Conservation (phyloP, 2,888 invertebrate genomes). For the Steromphala cineraria region DNA sequence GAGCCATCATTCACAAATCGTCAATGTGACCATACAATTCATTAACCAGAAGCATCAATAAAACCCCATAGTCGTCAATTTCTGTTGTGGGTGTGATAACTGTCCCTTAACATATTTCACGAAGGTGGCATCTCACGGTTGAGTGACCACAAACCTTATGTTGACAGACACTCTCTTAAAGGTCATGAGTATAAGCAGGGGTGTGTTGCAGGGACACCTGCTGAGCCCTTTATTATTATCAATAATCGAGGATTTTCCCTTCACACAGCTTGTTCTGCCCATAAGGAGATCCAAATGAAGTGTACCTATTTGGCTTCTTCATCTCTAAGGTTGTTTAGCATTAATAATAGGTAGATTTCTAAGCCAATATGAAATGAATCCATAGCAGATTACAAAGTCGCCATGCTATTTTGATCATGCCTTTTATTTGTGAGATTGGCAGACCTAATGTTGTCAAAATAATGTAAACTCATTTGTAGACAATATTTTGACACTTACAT, state of each 20-base stretch:
- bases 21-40: not conserved
- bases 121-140: not conserved
- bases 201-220: not conserved
- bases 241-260: not conserved
- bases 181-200: not conserved
- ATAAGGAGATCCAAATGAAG: not conserved
- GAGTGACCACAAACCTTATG: not conserved
- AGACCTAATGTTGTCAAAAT: too few species aligned
- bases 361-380: too few species aligned
- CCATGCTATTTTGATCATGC: too few species aligned
- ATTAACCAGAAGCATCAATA: not conserved
- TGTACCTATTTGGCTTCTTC: not conserved
- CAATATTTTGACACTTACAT: too few species aligned
- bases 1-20: not conserved
- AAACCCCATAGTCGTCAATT: not conserved
- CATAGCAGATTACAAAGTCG: too few species aligned
- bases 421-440: too few species aligned
- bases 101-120: not conserved
- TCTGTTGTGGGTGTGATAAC: not conserved
- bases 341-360: too few species aligned
- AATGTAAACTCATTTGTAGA: too few species aligned
- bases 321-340: not conserved
- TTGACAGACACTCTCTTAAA: not conserved
- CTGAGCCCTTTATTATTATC: not conserved
- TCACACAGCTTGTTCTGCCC: not conserved